Base-by-base conservation (phyloP, 2,888 invertebrate genomes). In the Drosophila phalerata region DNA sequence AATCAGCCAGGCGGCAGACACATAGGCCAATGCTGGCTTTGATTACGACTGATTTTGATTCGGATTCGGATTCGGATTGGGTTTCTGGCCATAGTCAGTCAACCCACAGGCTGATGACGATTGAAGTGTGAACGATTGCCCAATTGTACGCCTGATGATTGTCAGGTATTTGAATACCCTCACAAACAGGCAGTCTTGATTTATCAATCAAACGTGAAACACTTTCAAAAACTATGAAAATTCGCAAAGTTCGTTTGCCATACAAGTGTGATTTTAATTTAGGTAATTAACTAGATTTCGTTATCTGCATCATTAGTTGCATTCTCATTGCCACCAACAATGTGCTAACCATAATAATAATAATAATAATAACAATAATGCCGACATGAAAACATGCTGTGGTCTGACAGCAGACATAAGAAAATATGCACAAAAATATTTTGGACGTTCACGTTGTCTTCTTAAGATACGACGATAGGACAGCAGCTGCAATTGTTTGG, bases 231-330 rank as follows among this genome's bases (percentile, higher is more conserved):
- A 6, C 22, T 3, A 1, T 2, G 28, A 32, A 49, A 34, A 13
- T 43, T 0, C 3, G 0, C 9, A 30, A 45, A 17, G 9, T 15
- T 38, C 25, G 61, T 61, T 56, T 71, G 81, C 69, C 71, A 80
- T 77, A 68, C 74, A 77, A 82, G 83, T 80, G 80, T 70, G 66
- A 74, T 80, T 82, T 83, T 85, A 82, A 82, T 82, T 80, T 70
- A 83, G 77, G 83, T 83, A 70, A 79, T 79, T 80, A 72, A 61
- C 64, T 48, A 62, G 70, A 80, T 82, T 69, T 73, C 69, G 73
- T 85, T 72, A 77, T 76, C 62, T 74, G 32, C 51, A 58, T 71
- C 43, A 58, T 58, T 52, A 55, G 56, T 56, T 22, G 34, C 47
- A 63, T 63, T 49, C 74, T 58, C 58, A 40, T 38, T 51, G 63